phyloP scores from a whole-genome alignment of 64 coral and sea anemone genomes.

The Actinia equina region DNA sequence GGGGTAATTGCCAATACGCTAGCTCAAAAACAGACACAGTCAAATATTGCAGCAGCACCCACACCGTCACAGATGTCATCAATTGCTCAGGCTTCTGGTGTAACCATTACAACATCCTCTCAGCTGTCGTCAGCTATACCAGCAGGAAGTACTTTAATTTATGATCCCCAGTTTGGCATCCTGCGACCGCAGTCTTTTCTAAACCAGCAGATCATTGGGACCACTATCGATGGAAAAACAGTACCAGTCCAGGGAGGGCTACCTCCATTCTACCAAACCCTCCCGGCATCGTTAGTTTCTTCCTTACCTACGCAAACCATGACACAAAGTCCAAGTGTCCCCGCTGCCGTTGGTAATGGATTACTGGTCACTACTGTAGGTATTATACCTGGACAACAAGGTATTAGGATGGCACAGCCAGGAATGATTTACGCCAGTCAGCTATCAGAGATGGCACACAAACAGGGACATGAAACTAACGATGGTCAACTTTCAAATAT shows the following conservation, averaged over 20 bases:
- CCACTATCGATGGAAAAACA: conserved; percentile 10
- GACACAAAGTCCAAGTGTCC: conserved; percentile 54
- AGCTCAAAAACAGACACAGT: background rate
- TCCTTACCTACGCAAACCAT: conserved; percentile 53
- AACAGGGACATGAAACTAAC: conserved; percentile 32
- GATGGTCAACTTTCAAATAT: background rate
- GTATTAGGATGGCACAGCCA: conserved; percentile 57
- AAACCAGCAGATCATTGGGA: conserved; percentile 12
- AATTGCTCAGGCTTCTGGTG: background rate
- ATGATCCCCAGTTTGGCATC: conserved; percentile 18
- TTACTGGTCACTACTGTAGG: conserved; percentile 73
- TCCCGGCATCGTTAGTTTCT: conserved; percentile 55
- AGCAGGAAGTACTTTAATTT: background rate
- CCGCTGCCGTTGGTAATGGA: conserved; percentile 71
- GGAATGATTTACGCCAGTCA: conserved; percentile 65
- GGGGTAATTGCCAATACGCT: background rate
- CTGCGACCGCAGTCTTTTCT: background rate
- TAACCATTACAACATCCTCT: background rate
- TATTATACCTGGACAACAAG: conserved; percentile 63
- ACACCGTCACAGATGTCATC: background rate
- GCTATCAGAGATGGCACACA: conserved; percentile 27
- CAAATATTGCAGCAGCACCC: background rate
- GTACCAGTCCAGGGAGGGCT: conserved; percentile 40
- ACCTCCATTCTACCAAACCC: conserved; percentile 61
- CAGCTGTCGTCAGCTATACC: background rate